Evolutionary conservation across 2,113 vertebrate genomes (phyloP), one percentile per base, ranked within the genome.

Genomic region (Brevimyrus niger): DNA sequence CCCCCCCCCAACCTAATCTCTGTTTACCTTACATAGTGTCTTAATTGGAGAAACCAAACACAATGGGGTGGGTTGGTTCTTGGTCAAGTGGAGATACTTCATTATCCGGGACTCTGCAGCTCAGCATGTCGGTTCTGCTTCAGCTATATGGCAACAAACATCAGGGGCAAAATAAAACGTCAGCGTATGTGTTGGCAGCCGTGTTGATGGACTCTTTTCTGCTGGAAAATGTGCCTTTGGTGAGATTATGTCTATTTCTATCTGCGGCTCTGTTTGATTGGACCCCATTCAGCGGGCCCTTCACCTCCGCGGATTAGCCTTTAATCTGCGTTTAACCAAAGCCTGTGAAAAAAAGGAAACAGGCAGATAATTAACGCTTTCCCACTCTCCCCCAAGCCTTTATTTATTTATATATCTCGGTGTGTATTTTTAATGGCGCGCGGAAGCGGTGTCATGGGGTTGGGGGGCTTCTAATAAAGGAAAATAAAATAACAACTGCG

Each of bases 91-190:
- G 91, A 92, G 89, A 92, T 92, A 90, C 91, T 93, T 94, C 94
- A 94, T 95, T 95, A 94, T 17, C 80, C 88, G 90, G 90, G 90
- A 92, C 92, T 93, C 91, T 89, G 93, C 95, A 95, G 93, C 95
- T 95, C 96, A 95, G 94, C 94, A 94, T 95, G 96, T 95, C 94
- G 91, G 95, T 96, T 95, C 94, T 94, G 95, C 95, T 94, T 92
- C 92, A 91, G 91, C 89, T 92, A 92, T 93, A 95, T 91, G 91
- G 85, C 92, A 90, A 90, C 91, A 91, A 92, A 93, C 93, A 94
- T 93, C 92, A 91, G 93, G 91, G 91, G 92, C 89, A 91, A 93
- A 94, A 92, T 93, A 94, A 95, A 94, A 93, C 93, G 93, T 95
- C 94, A 94, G 76, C 91, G 91, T 47, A 92, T 91, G 90, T 93